Evolutionary conservation across 2,113 vertebrate genomes (phyloP), one percentile per base, ranked within the genome.

Genomic region (Proteles cristata): DNA sequence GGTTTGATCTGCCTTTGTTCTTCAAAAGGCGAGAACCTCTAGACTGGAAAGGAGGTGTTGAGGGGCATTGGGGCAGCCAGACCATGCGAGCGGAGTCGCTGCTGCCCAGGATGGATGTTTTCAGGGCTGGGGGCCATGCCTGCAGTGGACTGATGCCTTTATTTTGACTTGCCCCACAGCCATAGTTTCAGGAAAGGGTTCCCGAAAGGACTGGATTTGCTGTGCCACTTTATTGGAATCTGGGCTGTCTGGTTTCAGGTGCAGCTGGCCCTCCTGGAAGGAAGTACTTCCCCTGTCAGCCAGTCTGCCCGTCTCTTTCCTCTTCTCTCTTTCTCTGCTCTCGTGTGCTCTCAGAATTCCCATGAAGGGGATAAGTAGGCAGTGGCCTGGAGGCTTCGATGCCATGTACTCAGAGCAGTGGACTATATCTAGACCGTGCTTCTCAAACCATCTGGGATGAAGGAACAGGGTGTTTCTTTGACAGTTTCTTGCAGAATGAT

Each of bases 401-500:
- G 26, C 16, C 5, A 0, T 25, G 3, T 73, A n/a, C 39, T 31
- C 48, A 31, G 31, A 77, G 61, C 45, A 50, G 48, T 7, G 5
- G 25, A 16, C 16, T 76, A 1, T 11, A 63, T 5, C 50, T 82
- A 12, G 53, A 66, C n/a, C 0, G 0, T 25, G 33, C 10, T 45
- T 80, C 66, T 95, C 31, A 33, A 33, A 55, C 33, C 84, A 9
- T 25, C 82, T 68, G 58, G 4, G 31, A 33, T 48, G 74, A 91
- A 53, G 26, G 39, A 74, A 61, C 7, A 39, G 28, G 28, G 26
- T 31, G 88, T 88, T 84, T 58, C 14, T 94, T 95, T 26, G 68
- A 76, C 5, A 91, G 7, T 76, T 94, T 93, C 85, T 83, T 87
- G n/a, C 43, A 69, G 63, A 55, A 61, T 68, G 73, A 39, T 53